Conservation (phyloP, 2,888 invertebrate species). For the Himalopsyche anomala region DNA sequence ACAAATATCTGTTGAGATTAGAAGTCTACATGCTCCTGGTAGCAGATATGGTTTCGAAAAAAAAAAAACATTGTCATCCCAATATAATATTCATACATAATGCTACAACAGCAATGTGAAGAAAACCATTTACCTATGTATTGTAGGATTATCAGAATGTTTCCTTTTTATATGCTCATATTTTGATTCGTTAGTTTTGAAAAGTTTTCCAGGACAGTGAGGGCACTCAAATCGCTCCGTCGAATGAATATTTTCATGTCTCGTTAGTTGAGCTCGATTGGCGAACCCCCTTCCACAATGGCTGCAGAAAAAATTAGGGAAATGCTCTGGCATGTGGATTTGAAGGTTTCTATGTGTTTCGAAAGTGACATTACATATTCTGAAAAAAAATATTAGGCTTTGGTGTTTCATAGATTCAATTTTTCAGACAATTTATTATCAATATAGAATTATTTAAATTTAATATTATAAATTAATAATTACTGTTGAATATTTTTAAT, state of each 20-base stretch:
- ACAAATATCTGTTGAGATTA: too few species aligned
- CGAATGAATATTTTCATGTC: conserved; percentile 10
- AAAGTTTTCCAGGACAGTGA: conserved; percentile 21
- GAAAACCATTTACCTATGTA: not conserved
- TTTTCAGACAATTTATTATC: too few species aligned
- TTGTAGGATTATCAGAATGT: conserved; percentile 10
- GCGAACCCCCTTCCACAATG: conserved; percentile 47
- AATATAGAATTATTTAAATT: too few species aligned
- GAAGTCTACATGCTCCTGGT: too few species aligned
- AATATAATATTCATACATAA: not conserved
- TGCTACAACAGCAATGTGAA: not conserved
- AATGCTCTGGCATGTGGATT: conserved; percentile 47
- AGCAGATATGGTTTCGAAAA: too few species aligned
- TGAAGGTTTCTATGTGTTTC: conserved; percentile 36
- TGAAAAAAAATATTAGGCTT: not conserved
- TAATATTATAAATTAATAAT: too few species aligned
- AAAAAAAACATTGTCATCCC: too few species aligned
- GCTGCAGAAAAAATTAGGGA: conserved; percentile 45
- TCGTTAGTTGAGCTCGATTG: conserved; percentile 17
- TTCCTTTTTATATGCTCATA: not conserved
- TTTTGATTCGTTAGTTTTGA: conserved; percentile 28
- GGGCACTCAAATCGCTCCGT: conserved; percentile 3
- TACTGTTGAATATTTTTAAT: too few species aligned
- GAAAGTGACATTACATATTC: conserved; percentile 40
- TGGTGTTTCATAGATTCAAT: too few species aligned